Base-by-base conservation (phyloP, 2,797 vertebrate genomes). In the Chloroceryle amazona region DNA sequence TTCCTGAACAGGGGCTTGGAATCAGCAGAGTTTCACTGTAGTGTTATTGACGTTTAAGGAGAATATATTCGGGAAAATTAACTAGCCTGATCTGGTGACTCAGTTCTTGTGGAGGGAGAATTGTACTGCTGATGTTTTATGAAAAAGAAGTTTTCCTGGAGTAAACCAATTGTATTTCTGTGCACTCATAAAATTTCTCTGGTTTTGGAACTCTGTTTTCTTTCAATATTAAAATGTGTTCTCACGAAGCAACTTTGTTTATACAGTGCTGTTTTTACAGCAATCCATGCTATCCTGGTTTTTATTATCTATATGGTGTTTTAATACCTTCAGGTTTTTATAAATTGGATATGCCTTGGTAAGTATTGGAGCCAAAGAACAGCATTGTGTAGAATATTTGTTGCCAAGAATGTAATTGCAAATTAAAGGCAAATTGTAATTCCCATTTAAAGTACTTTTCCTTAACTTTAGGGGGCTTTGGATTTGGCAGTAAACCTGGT, bases 401-500 rank as follows among this genome's bases (percentile, higher is more conserved):
- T 47, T 91, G 67, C 20, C 51, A 82, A 80, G n/a, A 12, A n/a
- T 86, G 26, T 60, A 75, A 80, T 29, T 89, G 20, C 1, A 5
- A 94, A 67, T 80, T 57, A 74, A 87, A 85, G 25, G 26, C n/a
- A 86, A 91, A 91, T 28, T 65, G 13, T 81, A 65, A 72, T 74
- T 79, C 58, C 26, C 20, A 21, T 72, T 71, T 80, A 4, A 23
- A 4, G 1, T 90, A 44, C 66, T 90, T 81, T 93, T 81, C 42
- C 41, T 68, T 81, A 75, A 61, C 25, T 8, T 55, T 42, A 14
- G 6, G 22, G 16, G 13, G 6, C 23, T 88, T 83, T 83, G 47
- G 29, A 73, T 93, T 88, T 83, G 65, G n/a, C 82, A 86, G n/a
- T 74, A 70, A 76, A 86, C 54, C 18, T 88, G 58, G 26, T 93